Evolutionary conservation across 2,113 vertebrate genomes (phyloP).

Genomic region (Perca schrenkii): DNA sequence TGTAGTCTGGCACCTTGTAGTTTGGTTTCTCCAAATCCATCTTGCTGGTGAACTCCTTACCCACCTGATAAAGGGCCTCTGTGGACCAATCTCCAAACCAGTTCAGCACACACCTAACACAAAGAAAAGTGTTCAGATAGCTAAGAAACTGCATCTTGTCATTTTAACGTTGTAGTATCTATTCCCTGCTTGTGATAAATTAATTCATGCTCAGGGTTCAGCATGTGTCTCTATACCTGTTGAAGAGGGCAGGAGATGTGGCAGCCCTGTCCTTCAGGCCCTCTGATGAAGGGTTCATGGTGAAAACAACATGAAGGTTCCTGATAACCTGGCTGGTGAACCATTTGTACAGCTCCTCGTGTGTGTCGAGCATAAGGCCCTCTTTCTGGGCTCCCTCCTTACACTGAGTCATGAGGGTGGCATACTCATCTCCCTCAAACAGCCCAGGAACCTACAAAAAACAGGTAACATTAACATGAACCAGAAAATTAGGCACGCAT

Average conservation of each 20-base stretch:
- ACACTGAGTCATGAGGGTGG: constrained; percentile 98
- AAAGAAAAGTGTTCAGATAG: background rate
- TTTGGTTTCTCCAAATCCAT: constrained; percentile 99
- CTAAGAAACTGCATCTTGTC: background rate
- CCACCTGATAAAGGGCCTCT: constrained; percentile 97
- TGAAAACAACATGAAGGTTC: constrained; percentile 99
- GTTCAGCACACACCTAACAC: constrained; percentile 94
- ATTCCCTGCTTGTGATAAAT: background rate
- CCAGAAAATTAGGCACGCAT: background rate
- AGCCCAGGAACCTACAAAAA: constrained; percentile 92
- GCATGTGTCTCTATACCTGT: constrained; percentile 87
- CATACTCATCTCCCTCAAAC: constrained; percentile 98
- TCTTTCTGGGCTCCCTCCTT: constrained; percentile 99
- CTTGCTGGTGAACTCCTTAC: constrained; percentile 98
- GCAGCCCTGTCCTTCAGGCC: constrained; percentile 98
- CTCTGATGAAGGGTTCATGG: constrained; percentile 99
- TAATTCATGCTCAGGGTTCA: background rate
- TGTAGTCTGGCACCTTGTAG: constrained; percentile 97
- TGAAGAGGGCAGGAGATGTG: constrained; percentile 98
- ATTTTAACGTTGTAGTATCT: background rate
- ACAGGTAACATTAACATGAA: background rate
- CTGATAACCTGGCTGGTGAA: constrained; percentile 99
- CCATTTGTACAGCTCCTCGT: constrained; percentile 98
- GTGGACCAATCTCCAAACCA: constrained; percentile 99
- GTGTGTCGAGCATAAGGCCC: constrained; percentile 97